These are phyloP conservation scores for Apotomis betuletana DNA, from an alignment of 2,888 invertebrate genomes.

Conservation along the genomic window DNA sequence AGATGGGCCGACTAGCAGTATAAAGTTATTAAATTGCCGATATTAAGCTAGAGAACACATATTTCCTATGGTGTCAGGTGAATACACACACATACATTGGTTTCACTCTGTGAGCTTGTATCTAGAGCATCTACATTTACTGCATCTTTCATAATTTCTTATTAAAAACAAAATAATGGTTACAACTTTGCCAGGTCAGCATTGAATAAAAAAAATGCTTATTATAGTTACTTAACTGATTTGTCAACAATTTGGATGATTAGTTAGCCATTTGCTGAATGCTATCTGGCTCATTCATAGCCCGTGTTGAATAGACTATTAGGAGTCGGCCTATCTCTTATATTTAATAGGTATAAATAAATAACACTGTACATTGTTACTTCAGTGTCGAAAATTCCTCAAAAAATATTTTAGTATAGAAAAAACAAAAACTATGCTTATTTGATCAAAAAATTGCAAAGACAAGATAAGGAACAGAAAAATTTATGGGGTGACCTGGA, in stretches of 20 bases:
- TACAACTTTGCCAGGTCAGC: too few relatives aligned
- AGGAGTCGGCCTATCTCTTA: conserved; percentile 7
- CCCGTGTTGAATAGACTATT: not conserved
- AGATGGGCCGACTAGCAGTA: not conserved
- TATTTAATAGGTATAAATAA: not conserved
- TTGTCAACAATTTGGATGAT: too few relatives aligned
- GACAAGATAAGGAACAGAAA: conserved; percentile 18
- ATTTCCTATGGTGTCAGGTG: too few relatives aligned
- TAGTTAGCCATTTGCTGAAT: too few relatives aligned
- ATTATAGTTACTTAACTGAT: too few relatives aligned
- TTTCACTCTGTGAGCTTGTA: too few relatives aligned
- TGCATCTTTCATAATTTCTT: too few relatives aligned
- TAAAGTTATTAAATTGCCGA: not conserved
- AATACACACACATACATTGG: too few relatives aligned
- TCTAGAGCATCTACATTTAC: too few relatives aligned
- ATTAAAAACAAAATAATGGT: too few relatives aligned
- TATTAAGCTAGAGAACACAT: not conserved
- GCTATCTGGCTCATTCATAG: too few relatives aligned
- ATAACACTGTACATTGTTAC: conserved; percentile 1
- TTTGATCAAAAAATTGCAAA: conserved; percentile 19
- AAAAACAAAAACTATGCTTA: not conserved
- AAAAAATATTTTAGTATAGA: conserved; percentile 17
- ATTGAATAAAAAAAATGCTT: too few relatives aligned
- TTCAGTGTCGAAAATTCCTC: not conserved
- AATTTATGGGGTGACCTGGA: conserved; percentile 12